phyloP scores from a whole-genome alignment of 2,888 invertebrate genomes.

The Noctua janthe region DNA sequence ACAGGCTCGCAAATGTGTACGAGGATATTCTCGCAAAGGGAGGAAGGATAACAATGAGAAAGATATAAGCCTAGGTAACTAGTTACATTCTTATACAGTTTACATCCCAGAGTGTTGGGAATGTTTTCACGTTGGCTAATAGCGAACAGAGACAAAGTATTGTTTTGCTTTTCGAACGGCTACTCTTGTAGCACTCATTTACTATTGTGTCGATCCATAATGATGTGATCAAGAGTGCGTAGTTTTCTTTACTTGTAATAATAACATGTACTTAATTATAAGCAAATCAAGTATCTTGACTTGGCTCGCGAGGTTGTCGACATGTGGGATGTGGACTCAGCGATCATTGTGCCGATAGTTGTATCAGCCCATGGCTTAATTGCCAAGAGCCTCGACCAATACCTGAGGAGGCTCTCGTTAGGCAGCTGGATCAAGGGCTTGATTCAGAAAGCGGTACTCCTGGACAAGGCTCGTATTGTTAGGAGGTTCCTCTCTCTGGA shows the following conservation, averaged over 20 bases:
- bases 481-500: too few species aligned
- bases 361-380: too few species aligned
- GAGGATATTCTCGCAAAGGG: background rate
- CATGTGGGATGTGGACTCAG: too few species aligned
- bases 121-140: conserved; percentile 32
- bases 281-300: too few species aligned
- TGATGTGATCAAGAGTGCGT: background rate
- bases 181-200: background rate
- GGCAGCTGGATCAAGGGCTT: too few species aligned
- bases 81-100: background rate
- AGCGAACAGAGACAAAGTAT: conserved; percentile 3
- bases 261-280: conserved; percentile 11
- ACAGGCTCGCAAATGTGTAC: background rate
- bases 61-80: background rate
- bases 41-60: background rate
- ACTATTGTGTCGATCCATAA: background rate
- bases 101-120: conserved; percentile 16
- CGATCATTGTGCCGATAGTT: too few species aligned
- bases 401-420: too few species aligned
- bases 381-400: too few species aligned
- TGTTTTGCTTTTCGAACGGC: conserved; percentile 28
- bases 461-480: too few species aligned
- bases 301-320: too few species aligned
- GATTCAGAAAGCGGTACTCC: too few species aligned
- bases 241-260: conserved; percentile 19